Conservation (phyloP, 2,113 vertebrate species). For the Antigone vipio region DNA sequence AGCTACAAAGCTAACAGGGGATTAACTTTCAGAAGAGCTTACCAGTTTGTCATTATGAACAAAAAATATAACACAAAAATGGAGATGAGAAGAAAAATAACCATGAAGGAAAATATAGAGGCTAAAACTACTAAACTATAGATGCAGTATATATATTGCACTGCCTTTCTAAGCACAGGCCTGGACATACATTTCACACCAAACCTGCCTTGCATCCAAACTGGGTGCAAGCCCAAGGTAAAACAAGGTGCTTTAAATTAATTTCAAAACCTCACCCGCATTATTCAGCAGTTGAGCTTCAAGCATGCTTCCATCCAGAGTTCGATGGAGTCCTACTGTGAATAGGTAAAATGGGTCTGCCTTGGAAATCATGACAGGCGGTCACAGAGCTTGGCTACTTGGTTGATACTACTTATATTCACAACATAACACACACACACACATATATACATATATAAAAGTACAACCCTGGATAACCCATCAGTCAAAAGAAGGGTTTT, state of each 20-base stretch:
- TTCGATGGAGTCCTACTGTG: background rate
- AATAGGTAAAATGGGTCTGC: background rate
- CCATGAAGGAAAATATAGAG: background rate
- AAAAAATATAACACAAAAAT: background rate
- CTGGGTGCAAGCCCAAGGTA: background rate
- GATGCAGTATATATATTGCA: background rate
- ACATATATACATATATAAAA: background rate
- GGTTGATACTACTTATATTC: background rate
- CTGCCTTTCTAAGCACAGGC: background rate
- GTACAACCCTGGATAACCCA: background rate
- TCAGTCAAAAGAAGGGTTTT: background rate
- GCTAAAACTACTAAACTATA: background rate
- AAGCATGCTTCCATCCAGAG: background rate
- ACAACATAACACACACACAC: background rate
- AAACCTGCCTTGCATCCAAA: background rate
- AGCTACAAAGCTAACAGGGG: slow-evolving; percentile 46
- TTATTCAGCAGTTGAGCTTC: background rate
- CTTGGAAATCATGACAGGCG: background rate
- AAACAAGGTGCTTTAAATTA: background rate
- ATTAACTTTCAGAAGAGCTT: slow-evolving; percentile 59
- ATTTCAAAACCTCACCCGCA: background rate
- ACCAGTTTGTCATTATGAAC: slow-evolving; percentile 21
- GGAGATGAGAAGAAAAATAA: background rate
- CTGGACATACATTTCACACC: background rate
- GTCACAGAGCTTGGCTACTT: background rate